phyloP scores from a whole-genome alignment of 2,888 invertebrate genomes.

The Octonoba sinensis region DNA sequence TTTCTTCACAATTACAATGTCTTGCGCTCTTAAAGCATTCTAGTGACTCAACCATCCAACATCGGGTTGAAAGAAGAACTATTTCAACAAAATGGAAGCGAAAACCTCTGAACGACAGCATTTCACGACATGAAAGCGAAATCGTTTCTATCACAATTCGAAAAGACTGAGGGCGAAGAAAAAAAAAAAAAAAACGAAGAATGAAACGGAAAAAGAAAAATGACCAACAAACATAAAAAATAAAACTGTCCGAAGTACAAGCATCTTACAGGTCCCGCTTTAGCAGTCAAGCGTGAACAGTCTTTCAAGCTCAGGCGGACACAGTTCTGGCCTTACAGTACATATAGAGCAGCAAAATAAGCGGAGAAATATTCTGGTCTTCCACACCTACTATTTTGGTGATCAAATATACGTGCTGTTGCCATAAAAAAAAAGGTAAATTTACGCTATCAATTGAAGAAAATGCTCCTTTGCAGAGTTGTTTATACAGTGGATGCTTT shows the following conservation, averaged over 20 bases:
- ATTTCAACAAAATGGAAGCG: constrained; percentile 2
- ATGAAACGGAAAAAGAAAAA: neutral
- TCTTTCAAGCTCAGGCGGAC: neutral
- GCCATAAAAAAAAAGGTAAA: no score
- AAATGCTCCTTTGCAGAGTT: no score
- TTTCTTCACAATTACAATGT: no score
- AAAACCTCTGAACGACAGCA: neutral
- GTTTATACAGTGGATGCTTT: no score
- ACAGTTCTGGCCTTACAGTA: neutral
- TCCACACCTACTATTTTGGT: no score
- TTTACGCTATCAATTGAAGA: no score
- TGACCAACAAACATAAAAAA: no score
- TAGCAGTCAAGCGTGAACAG: constrained; percentile 7
- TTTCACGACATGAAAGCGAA: neutral
- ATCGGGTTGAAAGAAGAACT: neutral
- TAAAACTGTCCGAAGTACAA: no score
- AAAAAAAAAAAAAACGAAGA: constrained; percentile 19
- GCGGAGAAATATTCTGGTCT: neutral
- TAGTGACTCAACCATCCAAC: no score
- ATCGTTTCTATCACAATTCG: constrained; percentile 9
- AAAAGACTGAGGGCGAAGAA: neutral
- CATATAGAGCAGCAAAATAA: constrained; percentile 8
- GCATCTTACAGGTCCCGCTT: constrained; percentile 4
- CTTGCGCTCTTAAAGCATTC: no score
- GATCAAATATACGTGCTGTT: no score